Conservation (phyloP, 2,113 vertebrate genomes). For the Madoqua kirkii region DNA sequence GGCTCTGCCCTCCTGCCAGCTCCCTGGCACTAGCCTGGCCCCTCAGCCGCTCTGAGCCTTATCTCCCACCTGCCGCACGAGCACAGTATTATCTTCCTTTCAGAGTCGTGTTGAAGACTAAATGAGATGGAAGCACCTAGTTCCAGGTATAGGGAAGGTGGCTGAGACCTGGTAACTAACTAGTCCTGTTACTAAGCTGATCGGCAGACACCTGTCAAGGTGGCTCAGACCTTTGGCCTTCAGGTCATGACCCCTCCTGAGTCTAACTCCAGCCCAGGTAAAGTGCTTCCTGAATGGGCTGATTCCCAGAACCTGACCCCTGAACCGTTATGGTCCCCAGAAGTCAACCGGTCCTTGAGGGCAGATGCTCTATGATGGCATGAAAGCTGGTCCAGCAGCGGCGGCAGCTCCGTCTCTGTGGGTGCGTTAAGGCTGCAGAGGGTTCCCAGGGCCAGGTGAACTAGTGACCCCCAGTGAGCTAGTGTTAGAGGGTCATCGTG, state of each 20-base stretch:
- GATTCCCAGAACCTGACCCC: background rate
- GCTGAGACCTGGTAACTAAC: background rate
- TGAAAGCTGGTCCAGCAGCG: rapidly evolving
- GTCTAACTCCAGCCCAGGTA: background rate
- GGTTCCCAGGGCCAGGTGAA: rapidly evolving
- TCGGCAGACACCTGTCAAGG: background rate
- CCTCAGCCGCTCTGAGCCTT: background rate
- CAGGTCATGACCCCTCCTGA: background rate
- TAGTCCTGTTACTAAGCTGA: background rate
- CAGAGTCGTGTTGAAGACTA: background rate
- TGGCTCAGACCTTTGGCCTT: background rate
- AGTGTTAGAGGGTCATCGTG: rapidly evolving
- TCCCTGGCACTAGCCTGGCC: rapidly evolving
- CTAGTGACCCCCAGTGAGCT: rapidly evolving
- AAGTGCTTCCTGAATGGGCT: background rate
- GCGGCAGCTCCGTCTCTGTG: too few species aligned
- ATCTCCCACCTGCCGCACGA: background rate
- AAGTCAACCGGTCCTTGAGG: background rate
- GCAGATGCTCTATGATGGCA: rapidly evolving
- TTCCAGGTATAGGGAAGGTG: background rate
- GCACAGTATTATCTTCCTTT: background rate
- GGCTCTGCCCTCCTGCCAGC: background rate
- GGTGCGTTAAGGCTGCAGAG: background rate
- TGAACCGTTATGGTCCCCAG: background rate
- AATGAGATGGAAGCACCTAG: background rate